Conservation (phyloP, 1,140 invertebrate species). For the Apis laboriosa region DNA sequence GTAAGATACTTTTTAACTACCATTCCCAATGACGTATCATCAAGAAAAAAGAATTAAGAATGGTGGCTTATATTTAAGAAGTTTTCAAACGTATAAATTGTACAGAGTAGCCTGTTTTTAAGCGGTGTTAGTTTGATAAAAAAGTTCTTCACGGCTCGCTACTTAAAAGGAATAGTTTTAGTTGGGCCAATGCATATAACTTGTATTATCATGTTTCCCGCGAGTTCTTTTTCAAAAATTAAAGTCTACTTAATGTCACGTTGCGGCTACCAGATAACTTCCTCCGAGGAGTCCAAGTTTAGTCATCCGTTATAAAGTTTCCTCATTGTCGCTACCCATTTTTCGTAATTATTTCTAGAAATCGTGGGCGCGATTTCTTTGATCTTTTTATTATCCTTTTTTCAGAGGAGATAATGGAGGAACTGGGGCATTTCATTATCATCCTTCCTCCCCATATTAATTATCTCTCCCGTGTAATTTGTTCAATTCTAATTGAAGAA, state of each 20-base stretch:
- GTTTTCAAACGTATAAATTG: not conserved
- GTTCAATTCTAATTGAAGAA: not conserved
- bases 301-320: conserved; percentile 4
- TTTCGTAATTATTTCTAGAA: conserved; percentile 9
- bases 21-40: no score
- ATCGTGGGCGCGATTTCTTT: not conserved
- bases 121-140: not conserved
- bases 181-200: not conserved
- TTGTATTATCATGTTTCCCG: conserved; percentile 14
- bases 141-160: not conserved
- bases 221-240: conserved; percentile 18
- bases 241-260: conserved; percentile 11
- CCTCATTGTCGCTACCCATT: conserved; percentile 2
- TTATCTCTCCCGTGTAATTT: not conserved
- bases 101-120: not conserved
- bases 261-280: not conserved
- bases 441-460: not conserved
- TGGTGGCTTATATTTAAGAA: not conserved
- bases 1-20: no score
- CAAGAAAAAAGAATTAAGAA: not conserved
- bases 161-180: not conserved
- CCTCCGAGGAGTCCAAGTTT: not conserved
- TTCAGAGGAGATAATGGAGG: not conserved
- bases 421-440: not conserved
- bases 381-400: not conserved